Conservation (phyloP, 23 tunicate species). For the Clavelina lepadiformis region DNA sequence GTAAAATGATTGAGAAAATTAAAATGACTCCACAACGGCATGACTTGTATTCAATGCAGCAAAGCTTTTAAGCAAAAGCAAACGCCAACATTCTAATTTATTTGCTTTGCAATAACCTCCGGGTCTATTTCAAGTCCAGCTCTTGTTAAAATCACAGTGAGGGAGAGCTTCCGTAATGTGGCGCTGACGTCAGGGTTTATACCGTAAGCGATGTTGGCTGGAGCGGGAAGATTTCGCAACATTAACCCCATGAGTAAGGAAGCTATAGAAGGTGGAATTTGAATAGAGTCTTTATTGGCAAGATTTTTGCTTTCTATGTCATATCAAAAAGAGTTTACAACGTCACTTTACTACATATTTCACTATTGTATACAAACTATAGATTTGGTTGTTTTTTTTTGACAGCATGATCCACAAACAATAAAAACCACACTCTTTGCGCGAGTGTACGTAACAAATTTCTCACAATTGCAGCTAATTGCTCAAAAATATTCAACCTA, state of each 20-base stretch:
- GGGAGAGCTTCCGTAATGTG: slow-evolving; percentile 44
- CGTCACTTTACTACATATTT: too few species aligned
- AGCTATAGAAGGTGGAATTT: slow-evolving; percentile 34
- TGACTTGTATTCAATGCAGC: not conserved
- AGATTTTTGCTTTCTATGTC: too few species aligned
- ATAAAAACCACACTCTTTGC: too few species aligned
- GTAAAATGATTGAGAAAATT: not conserved
- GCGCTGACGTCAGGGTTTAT: slow-evolving; percentile 32
- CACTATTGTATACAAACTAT: too few species aligned
- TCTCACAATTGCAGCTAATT: too few species aligned
- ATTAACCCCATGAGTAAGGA: slow-evolving; percentile 69
- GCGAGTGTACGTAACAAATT: too few species aligned
- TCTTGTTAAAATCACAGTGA: slow-evolving; percentile 67
- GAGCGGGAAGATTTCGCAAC: slow-evolving; percentile 66
- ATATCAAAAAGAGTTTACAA: too few species aligned
- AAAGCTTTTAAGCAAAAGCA: not conserved
- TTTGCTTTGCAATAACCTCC: slow-evolving; percentile 23
- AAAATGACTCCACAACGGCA: not conserved
- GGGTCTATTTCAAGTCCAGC: slow-evolving; percentile 89
- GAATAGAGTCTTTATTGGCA: too few species aligned
- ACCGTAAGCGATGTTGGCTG: slow-evolving; percentile 43
- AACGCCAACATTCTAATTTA: not conserved
- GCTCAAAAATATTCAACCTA: too few species aligned
- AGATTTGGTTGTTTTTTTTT: too few species aligned
- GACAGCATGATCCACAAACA: too few species aligned